phyloP scores from a whole-genome alignment of 2,888 invertebrate species.

The Venusia cambrica region DNA sequence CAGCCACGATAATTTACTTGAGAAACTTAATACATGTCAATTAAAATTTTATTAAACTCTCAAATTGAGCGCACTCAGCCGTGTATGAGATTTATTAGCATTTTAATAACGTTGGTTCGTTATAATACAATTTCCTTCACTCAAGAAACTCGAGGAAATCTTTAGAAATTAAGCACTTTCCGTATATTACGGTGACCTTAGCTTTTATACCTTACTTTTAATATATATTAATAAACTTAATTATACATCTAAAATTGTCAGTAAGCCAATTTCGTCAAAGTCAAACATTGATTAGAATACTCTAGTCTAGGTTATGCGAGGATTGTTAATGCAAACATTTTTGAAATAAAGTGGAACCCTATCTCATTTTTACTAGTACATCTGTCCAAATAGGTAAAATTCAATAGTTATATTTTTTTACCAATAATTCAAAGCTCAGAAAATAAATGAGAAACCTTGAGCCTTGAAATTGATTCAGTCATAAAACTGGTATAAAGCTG shows the following conservation, averaged over 20 bases:
- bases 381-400: no score
- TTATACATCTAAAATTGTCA: no score
- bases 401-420: no score
- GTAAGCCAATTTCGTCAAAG: no score
- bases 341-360: no score
- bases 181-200: constrained; percentile 3
- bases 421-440: constrained; percentile 12
- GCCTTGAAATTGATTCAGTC: constrained; percentile 33
- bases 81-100: constrained; percentile 64
- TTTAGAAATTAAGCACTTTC: constrained; percentile 3
- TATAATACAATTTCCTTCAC: constrained; percentile 17
- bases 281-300: no score
- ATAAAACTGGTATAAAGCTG: constrained; percentile 45
- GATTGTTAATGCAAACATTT: no score
- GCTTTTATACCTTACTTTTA: no score
- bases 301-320: no score
- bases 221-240: no score
- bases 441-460: constrained; percentile 16
- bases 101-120: constrained; percentile 55
- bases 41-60: constrained; percentile 74
- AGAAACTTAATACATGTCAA: constrained; percentile 76
- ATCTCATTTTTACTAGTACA: no score
- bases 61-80: constrained; percentile 55
- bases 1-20: constrained; percentile 72
- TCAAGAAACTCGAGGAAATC: constrained; percentile 4